Evolutionary conservation across 2,888 invertebrate species (phyloP), one percentile per base, ranked within the genome.

Genomic region (Oxytorus armatus): DNA sequence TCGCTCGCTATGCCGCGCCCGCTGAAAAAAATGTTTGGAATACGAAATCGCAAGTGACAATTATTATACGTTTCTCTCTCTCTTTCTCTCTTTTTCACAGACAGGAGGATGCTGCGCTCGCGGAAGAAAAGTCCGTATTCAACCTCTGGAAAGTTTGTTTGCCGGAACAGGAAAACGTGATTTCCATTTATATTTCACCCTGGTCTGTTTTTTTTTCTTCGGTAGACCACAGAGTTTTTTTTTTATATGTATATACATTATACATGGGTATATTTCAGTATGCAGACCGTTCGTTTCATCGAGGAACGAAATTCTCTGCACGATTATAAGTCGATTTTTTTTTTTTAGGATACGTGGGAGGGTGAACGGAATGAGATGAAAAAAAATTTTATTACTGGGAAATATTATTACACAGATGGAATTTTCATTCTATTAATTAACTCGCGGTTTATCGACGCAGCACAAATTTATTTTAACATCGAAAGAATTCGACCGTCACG

Each of bases 131-230:
- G 63, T 69, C n/a, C 63, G 42, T 44, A 47, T 53, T 23, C 53
- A 44, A 70, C 55, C 36, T 66, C 66, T 42, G 51, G 21, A 44
- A 70, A 66, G 59, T 59, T 63, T 57, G 66, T 66, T 75, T 59
- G 57, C 49, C 21, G 49, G 59, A 42, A 65, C 51, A 77, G 69
- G 61, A 65, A 72, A 66, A 59, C 72, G 77, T 72, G 69, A 77
- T 77, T 77, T 77, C 70, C 72, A 77, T 77, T 69, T 76, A 65
- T 59, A 77, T 72, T 72, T 47, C 25, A 21, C 57, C 23, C 49
- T 66, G 18, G 49, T 33, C 33, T 65, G n/a, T 47, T 61, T 59
- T 69, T 42, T n/a, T 11, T 21, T 14, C n/a, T 18, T 23, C 63
- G 47, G n/a, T 14, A 21, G 14, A 33, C 42, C 29, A 42, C 53